phyloP scores from a whole-genome alignment of 2,113 vertebrate species.

The Oostethus manadensis region DNA sequence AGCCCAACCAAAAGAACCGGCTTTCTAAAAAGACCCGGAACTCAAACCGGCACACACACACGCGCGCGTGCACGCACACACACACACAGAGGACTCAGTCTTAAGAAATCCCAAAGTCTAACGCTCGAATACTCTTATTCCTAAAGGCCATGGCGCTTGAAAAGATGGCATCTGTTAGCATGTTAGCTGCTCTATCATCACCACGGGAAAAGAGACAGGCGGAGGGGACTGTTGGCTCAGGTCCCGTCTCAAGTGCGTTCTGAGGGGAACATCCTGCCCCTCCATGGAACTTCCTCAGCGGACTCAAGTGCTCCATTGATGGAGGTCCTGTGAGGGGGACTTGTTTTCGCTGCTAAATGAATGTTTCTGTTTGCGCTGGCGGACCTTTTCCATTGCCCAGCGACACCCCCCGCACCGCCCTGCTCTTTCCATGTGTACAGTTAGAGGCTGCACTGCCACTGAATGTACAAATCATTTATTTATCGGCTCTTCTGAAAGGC shows the following conservation, averaged over 20 bases:
- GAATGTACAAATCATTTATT: no score
- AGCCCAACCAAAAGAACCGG: no score
- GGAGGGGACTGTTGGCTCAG: constrained; percentile 50
- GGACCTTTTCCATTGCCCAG: constrained; percentile 39
- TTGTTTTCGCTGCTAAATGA: constrained; percentile 65
- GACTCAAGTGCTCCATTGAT: constrained; percentile 67
- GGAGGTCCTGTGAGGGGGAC: constrained; percentile 51
- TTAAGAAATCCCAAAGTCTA: no score
- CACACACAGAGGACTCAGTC: no score
- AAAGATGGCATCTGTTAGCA: constrained; percentile 49
- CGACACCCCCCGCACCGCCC: neutral
- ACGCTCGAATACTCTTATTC: no score
- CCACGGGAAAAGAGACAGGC: neutral
- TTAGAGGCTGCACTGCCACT: no score
- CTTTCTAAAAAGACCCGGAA: no score
- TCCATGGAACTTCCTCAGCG: constrained; percentile 53
- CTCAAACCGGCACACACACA: no score
- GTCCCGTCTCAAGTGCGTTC: constrained; percentile 59
- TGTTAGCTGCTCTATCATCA: constrained; percentile 54
- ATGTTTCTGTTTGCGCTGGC: constrained; percentile 63
- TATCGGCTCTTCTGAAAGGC: no score
- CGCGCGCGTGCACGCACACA: no score
- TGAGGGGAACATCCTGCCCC: constrained; percentile 69
- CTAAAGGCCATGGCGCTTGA: no score
- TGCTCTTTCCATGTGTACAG: neutral